Evolutionary conservation across 2,888 invertebrate species (phyloP).

Genomic region (Ceratothoa steindachneri): DNA sequence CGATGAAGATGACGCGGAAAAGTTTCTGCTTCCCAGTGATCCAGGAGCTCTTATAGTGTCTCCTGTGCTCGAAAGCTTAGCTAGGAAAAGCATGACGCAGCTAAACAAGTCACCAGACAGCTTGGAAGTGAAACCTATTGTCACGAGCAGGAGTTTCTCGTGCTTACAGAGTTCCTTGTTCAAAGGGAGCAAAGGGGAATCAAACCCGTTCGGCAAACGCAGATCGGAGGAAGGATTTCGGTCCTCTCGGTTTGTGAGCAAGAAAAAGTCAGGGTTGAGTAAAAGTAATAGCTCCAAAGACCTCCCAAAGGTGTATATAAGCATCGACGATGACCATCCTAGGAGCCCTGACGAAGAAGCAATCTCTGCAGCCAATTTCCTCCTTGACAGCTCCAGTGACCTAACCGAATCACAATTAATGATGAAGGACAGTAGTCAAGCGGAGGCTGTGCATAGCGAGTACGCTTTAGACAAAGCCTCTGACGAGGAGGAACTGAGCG

Average conservation of each 20-base stretch:
- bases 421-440: background rate
- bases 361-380: background rate
- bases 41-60: background rate
- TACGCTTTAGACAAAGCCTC: background rate
- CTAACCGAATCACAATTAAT: background rate
- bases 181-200: background rate
- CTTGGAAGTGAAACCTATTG: background rate
- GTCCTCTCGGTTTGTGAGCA: background rate
- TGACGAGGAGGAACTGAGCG: background rate
- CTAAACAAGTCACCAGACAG: background rate
- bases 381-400: background rate
- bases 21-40: background rate
- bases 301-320: background rate
- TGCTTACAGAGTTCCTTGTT: background rate
- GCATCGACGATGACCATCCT: conserved; percentile 10
- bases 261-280: background rate
- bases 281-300: background rate
- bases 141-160: background rate
- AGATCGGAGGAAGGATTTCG: background rate
- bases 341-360: background rate
- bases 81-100: background rate
- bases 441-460: background rate
- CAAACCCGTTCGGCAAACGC: background rate
- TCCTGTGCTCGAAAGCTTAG: background rate
- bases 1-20: background rate